Percentiles rank a stretch among this genome's conserved stretches.
Conservation (phyloP, 2,888 invertebrate genomes). For the Dorcus parallelipipedus region DNA sequence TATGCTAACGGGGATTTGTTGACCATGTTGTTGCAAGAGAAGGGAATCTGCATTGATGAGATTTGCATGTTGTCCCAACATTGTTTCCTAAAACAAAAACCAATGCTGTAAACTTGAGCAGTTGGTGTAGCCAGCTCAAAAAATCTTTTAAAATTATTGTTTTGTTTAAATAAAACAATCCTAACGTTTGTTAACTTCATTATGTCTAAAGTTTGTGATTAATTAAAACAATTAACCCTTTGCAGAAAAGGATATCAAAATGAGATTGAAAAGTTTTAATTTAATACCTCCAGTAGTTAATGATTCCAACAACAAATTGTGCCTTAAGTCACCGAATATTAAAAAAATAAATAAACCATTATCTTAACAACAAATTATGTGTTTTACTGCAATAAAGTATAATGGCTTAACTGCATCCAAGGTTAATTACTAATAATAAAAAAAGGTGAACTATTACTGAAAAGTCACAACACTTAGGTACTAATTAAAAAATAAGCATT, state of each 20-base stretch:
- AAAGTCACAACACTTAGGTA: neutral
- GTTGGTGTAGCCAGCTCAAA: no score
- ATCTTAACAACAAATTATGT: neutral
- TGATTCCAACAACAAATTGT: no score
- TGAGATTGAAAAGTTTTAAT: neutral
- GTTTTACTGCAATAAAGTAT: neutral
- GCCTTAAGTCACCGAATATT: no score
- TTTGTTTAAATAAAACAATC: no score
- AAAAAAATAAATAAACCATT: neutral
- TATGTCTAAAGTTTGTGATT: no score
- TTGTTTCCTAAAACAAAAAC: slow-evolving; percentile 18
- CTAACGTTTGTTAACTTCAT: no score
- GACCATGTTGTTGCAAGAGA: slow-evolving; percentile 43
- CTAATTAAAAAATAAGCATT: neutral
- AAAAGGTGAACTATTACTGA: neutral
- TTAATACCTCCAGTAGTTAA: neutral
- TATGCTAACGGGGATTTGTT: slow-evolving; percentile 47
- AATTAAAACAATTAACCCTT: no score
- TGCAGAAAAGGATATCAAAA: neutral
- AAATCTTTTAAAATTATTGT: no score
- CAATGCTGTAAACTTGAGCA: neutral
- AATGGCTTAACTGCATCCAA: neutral
- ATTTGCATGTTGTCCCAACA: slow-evolving; percentile 56
- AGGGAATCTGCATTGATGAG: slow-evolving; percentile 46
- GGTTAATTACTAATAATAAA: no score